Conservation (phyloP, 2,113 vertebrate genomes). For the Trichechus manatus region DNA sequence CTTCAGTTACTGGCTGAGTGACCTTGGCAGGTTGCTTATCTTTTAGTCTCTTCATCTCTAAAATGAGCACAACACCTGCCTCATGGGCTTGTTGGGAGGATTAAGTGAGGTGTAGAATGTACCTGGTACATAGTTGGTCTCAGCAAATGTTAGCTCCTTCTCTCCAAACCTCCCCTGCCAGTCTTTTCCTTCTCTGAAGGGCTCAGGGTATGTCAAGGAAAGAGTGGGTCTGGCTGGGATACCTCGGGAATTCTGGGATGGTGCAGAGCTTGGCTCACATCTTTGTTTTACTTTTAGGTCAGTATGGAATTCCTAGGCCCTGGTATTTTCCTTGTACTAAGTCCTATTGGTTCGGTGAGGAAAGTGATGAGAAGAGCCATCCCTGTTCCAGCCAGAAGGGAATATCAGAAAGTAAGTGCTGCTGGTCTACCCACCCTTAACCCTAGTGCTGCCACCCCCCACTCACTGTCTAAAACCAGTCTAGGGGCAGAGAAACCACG, state of each 20-base stretch:
- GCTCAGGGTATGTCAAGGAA: neutral
- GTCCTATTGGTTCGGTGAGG: slow-evolving; percentile 96
- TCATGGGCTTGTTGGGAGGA: neutral
- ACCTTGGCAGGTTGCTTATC: neutral
- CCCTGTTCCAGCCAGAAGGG: slow-evolving; percentile 86
- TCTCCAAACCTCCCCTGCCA: neutral
- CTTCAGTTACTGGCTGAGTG: neutral
- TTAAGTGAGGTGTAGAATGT: neutral
- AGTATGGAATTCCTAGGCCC: slow-evolving; percentile 96
- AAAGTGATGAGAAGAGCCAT: slow-evolving; percentile 85
- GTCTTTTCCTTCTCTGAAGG: neutral
- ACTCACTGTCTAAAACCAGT: neutral
- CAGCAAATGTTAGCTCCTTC: neutral
- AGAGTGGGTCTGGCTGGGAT: neutral
- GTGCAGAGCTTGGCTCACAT: neutral
- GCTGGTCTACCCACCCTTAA: neutral
- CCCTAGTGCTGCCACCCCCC: neutral
- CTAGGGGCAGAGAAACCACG: neutral
- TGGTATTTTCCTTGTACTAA: slow-evolving; percentile 97
- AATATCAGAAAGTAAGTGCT: slow-evolving; percentile 90
- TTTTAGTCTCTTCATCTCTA: neutral
- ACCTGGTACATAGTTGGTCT: neutral
- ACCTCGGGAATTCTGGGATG: neutral
- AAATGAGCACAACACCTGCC: neutral
- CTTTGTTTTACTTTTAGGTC: slow-evolving; percentile 89